Conservation (phyloP, 2,888 invertebrate species). For the Steromphala cineraria region DNA sequence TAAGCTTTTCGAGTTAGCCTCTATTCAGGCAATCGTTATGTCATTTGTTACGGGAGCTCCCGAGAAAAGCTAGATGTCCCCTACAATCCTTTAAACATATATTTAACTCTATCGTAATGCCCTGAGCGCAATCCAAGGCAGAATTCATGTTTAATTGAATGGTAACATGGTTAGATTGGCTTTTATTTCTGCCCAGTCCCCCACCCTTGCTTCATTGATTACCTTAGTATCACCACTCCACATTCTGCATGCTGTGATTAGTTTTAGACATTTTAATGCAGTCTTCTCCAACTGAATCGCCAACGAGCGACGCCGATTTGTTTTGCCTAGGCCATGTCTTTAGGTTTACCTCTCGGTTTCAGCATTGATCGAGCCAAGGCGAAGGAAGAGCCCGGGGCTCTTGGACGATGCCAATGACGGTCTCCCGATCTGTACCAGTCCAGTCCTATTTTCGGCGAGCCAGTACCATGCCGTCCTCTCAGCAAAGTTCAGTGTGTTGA, state of each 20-base stretch:
- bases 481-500: neutral
- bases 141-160: neutral
- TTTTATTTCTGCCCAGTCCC: neutral
- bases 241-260: neutral
- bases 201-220: neutral
- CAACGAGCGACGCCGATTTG: conserved; percentile 13
- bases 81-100: too few relatives aligned
- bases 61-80: too few relatives aligned
- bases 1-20: too few relatives aligned
- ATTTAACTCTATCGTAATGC: too few relatives aligned
- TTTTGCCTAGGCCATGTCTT: neutral
- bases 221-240: neutral
- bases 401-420: neutral
- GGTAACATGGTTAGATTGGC: neutral
- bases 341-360: conserved; percentile 11
- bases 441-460: neutral
- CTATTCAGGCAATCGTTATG: too few relatives aligned
- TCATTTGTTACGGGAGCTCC: too few relatives aligned
- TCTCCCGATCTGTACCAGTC: neutral
- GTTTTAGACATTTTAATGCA: neutral
- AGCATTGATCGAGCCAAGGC: conserved; percentile 5
- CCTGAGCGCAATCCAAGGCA: neutral
- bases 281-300: neutral
- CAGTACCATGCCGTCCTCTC: neutral
- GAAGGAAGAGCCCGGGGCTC: conserved; percentile 5